These are phyloP conservation scores for Eremobia ochroleuca DNA, from an alignment of 2,888 invertebrate genomes.

Conservation along the genomic window DNA sequence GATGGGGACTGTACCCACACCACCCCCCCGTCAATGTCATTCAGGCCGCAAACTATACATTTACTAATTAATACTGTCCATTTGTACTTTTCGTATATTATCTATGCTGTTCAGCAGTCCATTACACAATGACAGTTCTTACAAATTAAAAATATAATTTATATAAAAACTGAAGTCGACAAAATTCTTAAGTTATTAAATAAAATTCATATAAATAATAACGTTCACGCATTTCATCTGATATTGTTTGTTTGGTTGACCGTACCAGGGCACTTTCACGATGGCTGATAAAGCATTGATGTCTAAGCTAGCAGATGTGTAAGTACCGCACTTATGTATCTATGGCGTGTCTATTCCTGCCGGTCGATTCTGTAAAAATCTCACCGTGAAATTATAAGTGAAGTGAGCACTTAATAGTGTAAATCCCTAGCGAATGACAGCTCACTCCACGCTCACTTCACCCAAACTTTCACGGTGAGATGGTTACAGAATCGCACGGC, in stretches of 20 bases:
- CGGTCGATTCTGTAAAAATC: too few relatives aligned
- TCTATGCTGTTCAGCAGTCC: conserved; percentile 1
- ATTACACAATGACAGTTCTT: conserved; percentile 22
- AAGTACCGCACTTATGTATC: conserved; percentile 59
- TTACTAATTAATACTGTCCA: too few relatives aligned
- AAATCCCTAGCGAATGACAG: too few relatives aligned
- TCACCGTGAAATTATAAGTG: too few relatives aligned
- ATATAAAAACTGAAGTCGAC: neutral
- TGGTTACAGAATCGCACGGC: too few relatives aligned
- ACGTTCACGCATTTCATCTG: neutral
- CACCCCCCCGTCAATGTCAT: neutral
- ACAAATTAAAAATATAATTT: conserved; percentile 11
- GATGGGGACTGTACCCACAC: too few relatives aligned
- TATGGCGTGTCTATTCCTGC: neutral
- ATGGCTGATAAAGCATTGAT: conserved; percentile 73
- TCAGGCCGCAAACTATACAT: neutral
- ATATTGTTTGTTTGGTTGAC: neutral
- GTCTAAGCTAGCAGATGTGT: conserved; percentile 78
- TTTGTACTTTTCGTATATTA: too few relatives aligned
- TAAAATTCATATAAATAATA: conserved; percentile 20
- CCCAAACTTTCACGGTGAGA: too few relatives aligned
- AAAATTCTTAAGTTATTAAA: neutral
- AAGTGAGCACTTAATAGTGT: too few relatives aligned
- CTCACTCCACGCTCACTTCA: too few relatives aligned
- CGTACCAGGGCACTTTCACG: conserved; percentile 17